A percentile compares a stretch with the other conserved stretches of the same genome.
Evolutionary conservation across 1,140 invertebrate genomes (phyloP).

Genomic region (Hyposmocoma kahamanoa): DNA sequence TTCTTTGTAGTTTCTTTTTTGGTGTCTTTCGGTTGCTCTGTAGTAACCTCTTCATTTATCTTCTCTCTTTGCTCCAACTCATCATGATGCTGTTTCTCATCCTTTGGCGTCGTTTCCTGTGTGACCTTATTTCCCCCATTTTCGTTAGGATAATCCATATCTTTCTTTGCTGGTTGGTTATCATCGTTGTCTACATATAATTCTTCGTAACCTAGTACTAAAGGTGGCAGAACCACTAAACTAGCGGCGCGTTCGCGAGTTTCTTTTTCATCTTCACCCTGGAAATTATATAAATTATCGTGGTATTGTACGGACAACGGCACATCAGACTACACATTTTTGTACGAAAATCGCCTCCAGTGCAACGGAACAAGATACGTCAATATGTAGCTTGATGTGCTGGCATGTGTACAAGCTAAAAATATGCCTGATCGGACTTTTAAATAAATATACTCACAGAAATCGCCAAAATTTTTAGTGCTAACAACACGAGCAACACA

Average conservation of each 20-base stretch:
- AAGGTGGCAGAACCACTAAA: constrained; percentile 45
- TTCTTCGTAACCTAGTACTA: constrained; percentile 55
- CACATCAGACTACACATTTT: no score
- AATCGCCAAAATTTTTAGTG: neutral
- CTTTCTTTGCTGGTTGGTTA: no score
- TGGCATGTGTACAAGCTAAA: no score
- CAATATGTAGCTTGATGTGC: no score
- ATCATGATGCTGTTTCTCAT: no score
- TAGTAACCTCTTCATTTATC: no score
- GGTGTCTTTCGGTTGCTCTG: constrained; percentile 4
- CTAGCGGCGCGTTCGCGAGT: constrained; percentile 31
- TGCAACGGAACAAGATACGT: no score
- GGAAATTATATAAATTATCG: no score
- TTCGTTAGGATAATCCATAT: neutral
- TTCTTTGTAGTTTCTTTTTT: no score
- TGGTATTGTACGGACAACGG: no score
- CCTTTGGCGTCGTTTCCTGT: neutral
- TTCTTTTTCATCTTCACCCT: constrained; percentile 12
- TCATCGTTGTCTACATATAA: constrained; percentile 25
- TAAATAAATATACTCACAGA: neutral
- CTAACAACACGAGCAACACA: neutral
- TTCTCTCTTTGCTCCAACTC: no score
- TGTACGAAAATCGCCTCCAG: no score
- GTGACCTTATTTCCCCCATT: neutral
- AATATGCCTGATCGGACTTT: neutral